phyloP scores from a whole-genome alignment of 1,140 invertebrate species.

The Hyles vespertilio region DNA sequence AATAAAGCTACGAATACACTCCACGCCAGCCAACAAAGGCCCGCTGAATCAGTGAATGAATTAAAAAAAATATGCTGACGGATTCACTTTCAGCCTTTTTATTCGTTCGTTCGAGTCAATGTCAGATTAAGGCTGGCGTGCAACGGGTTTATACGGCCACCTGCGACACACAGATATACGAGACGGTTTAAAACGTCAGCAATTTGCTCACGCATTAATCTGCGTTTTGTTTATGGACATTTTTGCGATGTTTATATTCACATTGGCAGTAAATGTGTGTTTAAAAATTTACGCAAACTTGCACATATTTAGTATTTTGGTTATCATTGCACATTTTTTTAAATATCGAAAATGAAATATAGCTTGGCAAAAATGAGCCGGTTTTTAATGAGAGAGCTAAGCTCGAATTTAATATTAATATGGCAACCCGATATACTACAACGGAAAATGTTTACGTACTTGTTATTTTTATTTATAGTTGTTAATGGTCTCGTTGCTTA shows the following conservation, averaged over 20 bases:
- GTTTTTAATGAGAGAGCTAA: too few relatives aligned
- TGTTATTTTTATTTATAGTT: too few relatives aligned
- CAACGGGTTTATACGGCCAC: slow-evolving; percentile 33
- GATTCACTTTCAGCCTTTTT: slow-evolving; percentile 13
- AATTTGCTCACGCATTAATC: too few relatives aligned
- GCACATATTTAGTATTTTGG: background rate
- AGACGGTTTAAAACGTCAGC: too few relatives aligned
- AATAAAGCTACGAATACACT: slow-evolving; percentile 22
- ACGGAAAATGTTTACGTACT: background rate
- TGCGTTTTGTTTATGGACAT: too few relatives aligned
- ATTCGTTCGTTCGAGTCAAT: slow-evolving; percentile 23
- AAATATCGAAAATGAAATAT: background rate
- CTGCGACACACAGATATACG: slow-evolving; percentile 13
- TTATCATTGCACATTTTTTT: background rate
- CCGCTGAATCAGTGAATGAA: slow-evolving; percentile 1
- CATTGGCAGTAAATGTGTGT: too few relatives aligned
- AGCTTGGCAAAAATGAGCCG: too few relatives aligned
- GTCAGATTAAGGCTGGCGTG: slow-evolving; percentile 29
- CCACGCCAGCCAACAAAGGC: slow-evolving; percentile 12
- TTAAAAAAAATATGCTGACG: slow-evolving; percentile 1
- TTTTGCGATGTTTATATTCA: too few relatives aligned
- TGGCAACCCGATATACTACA: too few relatives aligned
- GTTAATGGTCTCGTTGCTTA: too few relatives aligned
- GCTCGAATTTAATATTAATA: too few relatives aligned
- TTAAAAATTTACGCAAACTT: background rate